These are phyloP conservation scores for Parazoanthus atlanticus DNA, from an alignment of 92 coral and sea anemone genomes.

Conservation along the genomic window DNA sequence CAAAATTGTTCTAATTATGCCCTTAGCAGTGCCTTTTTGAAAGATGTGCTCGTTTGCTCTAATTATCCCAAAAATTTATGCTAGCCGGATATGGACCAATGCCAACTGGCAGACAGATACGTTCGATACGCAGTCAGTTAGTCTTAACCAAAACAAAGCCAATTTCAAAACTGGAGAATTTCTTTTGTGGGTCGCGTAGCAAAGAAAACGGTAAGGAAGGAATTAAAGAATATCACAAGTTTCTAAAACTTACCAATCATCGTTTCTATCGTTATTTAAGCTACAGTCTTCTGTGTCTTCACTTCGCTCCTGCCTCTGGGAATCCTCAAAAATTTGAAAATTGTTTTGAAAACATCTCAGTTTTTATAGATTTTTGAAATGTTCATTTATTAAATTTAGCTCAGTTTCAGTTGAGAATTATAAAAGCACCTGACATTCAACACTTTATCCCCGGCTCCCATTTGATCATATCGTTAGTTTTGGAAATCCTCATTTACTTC, in stretches of 20 bases:
- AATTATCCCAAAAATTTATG: no score
- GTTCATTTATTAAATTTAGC: neutral
- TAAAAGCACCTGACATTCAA: neutral
- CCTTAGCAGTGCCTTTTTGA: no score
- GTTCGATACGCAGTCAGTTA: neutral
- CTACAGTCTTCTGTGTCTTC: neutral
- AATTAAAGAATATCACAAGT: no score
- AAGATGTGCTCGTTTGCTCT: no score
- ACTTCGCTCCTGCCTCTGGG: neutral
- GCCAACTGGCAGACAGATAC: no score
- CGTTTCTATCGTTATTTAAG: neutral
- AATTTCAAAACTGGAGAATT: no score
- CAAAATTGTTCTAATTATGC: no score
- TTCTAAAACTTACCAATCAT: neutral
- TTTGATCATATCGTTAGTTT: neutral
- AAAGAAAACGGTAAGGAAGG: neutral
- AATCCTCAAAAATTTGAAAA: neutral
- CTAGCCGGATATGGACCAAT: no score
- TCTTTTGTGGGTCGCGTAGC: neutral
- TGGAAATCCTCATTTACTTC: constrained; percentile 23
- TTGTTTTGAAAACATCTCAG: neutral
- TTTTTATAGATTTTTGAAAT: neutral
- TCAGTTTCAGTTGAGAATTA: neutral
- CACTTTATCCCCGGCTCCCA: no score
- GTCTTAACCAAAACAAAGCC: neutral